A percentile compares a stretch with the other conserved stretches of the same genome.
phyloP scores from a whole-genome alignment of 2,113 vertebrate genomes.

The Zootoca vivipara region DNA sequence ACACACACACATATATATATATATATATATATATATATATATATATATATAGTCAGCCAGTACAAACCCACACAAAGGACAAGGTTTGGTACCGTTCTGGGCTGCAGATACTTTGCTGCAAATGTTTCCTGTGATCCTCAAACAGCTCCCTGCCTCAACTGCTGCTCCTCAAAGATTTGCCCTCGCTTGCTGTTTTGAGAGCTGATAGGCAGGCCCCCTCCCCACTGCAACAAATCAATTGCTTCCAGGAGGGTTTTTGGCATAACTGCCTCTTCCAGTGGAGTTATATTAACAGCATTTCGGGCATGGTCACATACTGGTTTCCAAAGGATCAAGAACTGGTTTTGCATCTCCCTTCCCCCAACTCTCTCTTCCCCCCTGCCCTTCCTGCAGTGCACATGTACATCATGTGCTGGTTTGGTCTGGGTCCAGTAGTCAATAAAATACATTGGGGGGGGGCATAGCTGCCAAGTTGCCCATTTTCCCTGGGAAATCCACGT shows the following conservation, averaged over 20 bases:
- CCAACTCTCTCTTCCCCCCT: not conserved
- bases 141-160: not conserved
- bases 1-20: no score
- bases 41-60: conserved; percentile 27
- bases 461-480: no score
- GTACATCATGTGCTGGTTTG: no score
- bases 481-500: no score
- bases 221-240: no score
- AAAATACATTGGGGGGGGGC: no score
- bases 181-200: not conserved
- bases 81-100: conserved; percentile 39
- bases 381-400: no score
- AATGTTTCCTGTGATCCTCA: conserved; percentile 31
- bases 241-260: not conserved
- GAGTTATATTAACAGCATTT: conserved; percentile 53
- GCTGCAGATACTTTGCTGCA: conserved; percentile 47
- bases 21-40: no score
- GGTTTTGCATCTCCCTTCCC: no score
- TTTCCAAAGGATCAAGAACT: not conserved
- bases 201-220: not conserved
- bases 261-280: conserved; percentile 61
- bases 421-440: no score
- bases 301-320: conserved; percentile 40
- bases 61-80: conserved; percentile 28
- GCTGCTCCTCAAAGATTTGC: not conserved